phyloP scores from a whole-genome alignment of 2,113 vertebrate species.

The Amphiprion ocellaris region DNA sequence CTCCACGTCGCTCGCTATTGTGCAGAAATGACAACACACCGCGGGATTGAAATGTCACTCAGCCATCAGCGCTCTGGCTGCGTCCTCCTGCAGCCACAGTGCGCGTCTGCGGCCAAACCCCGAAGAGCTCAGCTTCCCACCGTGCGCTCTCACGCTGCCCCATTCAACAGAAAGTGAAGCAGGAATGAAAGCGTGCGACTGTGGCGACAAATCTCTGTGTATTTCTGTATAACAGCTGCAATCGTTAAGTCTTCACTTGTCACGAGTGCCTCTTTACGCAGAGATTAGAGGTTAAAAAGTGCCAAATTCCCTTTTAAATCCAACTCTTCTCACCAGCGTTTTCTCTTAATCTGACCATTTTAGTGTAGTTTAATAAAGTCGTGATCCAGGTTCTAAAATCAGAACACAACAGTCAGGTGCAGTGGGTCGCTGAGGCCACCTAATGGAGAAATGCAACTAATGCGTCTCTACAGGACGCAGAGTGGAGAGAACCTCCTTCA shows the following conservation, averaged over 20 bases:
- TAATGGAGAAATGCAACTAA: slow-evolving; percentile 42
- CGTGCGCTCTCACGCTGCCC: slow-evolving; percentile 61
- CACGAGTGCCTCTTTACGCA: too few relatives aligned
- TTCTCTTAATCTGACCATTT: background rate
- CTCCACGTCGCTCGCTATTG: background rate
- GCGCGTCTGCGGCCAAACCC: slow-evolving; percentile 62
- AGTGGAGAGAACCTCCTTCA: background rate
- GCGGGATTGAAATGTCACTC: slow-evolving; percentile 39
- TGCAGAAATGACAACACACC: slow-evolving; percentile 31
- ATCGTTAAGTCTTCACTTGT: background rate
- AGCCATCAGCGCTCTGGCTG: slow-evolving; percentile 14
- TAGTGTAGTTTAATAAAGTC: slow-evolving; percentile 26
- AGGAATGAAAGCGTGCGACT: slow-evolving; percentile 18
- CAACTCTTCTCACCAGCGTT: background rate
- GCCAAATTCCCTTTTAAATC: background rate
- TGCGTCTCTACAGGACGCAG: background rate
- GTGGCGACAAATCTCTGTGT: background rate
- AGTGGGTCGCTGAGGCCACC: slow-evolving; percentile 63
- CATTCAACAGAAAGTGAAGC: slow-evolving; percentile 56
- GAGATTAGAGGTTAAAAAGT: background rate
- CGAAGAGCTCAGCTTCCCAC: slow-evolving; percentile 24
- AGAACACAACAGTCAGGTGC: background rate
- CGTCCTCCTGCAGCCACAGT: slow-evolving; percentile 54
- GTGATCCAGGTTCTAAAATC: slow-evolving; percentile 42
- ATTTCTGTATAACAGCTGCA: background rate